Evolutionary conservation across 1,140 invertebrate genomes (phyloP).

Genomic region (Drosophila kanapiae): DNA sequence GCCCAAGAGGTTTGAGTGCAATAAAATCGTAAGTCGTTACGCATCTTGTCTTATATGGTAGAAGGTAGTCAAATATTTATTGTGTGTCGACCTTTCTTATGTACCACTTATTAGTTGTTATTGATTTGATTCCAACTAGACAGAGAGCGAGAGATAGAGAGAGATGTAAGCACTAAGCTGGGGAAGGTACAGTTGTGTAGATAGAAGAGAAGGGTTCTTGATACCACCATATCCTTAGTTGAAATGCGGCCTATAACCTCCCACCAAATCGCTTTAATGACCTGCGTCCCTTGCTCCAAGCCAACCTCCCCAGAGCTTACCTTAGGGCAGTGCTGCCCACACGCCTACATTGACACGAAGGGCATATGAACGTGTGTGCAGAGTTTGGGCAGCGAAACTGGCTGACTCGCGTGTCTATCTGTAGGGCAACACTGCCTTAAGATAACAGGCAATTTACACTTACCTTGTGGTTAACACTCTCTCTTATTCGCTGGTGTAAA

Average conservation of each 20-base stretch:
- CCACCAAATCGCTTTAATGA: constrained; percentile 21
- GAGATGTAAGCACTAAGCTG: not conserved
- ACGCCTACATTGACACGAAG: no score
- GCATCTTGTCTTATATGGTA: not conserved
- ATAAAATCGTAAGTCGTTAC: no score
- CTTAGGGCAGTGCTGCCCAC: no score
- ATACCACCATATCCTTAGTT: constrained; percentile 8
- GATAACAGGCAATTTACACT: not conserved
- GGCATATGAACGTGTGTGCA: not conserved
- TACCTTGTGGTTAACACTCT: not conserved
- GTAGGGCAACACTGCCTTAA: not conserved
- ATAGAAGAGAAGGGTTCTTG: not conserved
- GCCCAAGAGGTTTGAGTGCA: no score
- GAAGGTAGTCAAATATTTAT: constrained; percentile 33
- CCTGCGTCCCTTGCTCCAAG: constrained; percentile 15
- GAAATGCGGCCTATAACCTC: constrained; percentile 4
- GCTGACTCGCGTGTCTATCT: no score
- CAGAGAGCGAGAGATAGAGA: not conserved
- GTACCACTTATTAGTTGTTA: constrained; percentile 19
- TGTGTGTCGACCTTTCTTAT: constrained; percentile 5
- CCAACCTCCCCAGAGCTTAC: no score
- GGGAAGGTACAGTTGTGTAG: not conserved
- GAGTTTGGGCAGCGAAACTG: not conserved
- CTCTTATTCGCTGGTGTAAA: constrained; percentile 1
- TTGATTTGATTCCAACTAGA: constrained; percentile 17